A percentile compares a stretch with the other conserved stretches of the same genome.
Conservation (phyloP, 2,888 invertebrate species). For the Acanthosepion lycidas region DNA sequence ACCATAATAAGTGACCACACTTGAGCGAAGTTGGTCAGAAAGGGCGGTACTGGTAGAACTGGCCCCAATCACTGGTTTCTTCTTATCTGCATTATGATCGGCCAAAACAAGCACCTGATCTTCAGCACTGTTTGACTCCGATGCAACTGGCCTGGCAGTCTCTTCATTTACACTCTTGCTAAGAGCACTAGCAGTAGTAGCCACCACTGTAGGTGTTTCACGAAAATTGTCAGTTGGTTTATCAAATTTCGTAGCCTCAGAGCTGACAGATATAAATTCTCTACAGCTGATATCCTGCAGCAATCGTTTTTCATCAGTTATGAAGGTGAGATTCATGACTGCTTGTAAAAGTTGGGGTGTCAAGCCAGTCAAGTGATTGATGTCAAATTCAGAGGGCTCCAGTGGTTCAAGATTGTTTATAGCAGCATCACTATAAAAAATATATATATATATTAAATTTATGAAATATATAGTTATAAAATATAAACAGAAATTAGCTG, state of each 20-base stretch:
- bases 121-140: constrained; percentile 36
- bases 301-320: constrained; percentile 76
- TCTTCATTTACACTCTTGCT: constrained; percentile 47
- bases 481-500: background rate
- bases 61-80: constrained; percentile 45
- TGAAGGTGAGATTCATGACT: constrained; percentile 78
- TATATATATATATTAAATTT: too few species aligned
- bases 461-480: too few species aligned
- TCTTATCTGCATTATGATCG: constrained; percentile 59
- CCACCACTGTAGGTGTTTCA: background rate
- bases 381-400: constrained; percentile 77
- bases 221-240: constrained; percentile 34
- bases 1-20: background rate
- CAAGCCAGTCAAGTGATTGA: constrained; percentile 76
- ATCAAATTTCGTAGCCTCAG: background rate
- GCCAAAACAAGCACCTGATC: constrained; percentile 36
- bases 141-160: background rate
- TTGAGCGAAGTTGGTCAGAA: background rate
- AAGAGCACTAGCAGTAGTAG: constrained; percentile 35
- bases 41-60: background rate
- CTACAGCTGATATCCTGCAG: background rate
- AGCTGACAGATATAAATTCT: background rate
- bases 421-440: constrained; percentile 74
- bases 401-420: constrained; percentile 76
- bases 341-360: constrained; percentile 77